phyloP scores from a whole-genome alignment of 92 coral and sea anemone genomes.

The Phymanthus crucifer region DNA sequence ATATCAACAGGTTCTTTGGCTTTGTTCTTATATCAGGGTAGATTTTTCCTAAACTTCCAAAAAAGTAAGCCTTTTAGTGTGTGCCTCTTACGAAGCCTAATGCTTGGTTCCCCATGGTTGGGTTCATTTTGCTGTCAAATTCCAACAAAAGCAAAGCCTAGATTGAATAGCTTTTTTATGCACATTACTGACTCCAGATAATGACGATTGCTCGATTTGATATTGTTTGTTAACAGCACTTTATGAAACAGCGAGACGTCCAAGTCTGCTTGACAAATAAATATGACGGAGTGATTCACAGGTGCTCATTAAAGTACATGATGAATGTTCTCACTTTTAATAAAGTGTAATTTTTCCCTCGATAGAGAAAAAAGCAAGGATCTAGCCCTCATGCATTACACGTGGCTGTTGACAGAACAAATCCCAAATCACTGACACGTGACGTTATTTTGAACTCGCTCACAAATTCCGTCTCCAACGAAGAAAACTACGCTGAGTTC shows the following conservation, averaged over 20 bases:
- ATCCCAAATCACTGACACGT: conserved; percentile 12
- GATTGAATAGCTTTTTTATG: conserved; percentile 16
- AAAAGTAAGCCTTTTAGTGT: neutral
- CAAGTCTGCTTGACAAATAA: neutral
- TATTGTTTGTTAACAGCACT: conserved; percentile 17
- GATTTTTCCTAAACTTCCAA: neutral
- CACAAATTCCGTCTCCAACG: conserved; percentile 18
- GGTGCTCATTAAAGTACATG: neutral
- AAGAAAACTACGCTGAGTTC: neutral
- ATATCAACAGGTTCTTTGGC: conserved; percentile 18
- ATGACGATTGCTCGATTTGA: conserved; percentile 22
- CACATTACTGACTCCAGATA: conserved; percentile 6
- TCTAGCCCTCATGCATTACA: conserved; percentile 20
- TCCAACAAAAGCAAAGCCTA: conserved; percentile 25
- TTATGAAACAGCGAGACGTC: neutral
- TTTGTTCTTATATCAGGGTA: neutral
- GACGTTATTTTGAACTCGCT: conserved; percentile 2
- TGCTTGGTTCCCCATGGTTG: conserved; percentile 3
- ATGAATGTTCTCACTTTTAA: neutral
- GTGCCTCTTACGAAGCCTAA: neutral
- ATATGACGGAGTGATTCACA: neutral
- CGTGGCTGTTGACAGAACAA: conserved; percentile 22
- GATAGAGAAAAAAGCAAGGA: conserved; percentile 16
- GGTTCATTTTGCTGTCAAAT: conserved; percentile 15
- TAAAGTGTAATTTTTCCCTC: neutral